A percentile compares a stretch with the other conserved stretches of the same genome.
These are phyloP conservation scores for Sesia bembeciformis DNA, from an alignment of 2,888 invertebrate genomes.

Conservation along the genomic window DNA sequence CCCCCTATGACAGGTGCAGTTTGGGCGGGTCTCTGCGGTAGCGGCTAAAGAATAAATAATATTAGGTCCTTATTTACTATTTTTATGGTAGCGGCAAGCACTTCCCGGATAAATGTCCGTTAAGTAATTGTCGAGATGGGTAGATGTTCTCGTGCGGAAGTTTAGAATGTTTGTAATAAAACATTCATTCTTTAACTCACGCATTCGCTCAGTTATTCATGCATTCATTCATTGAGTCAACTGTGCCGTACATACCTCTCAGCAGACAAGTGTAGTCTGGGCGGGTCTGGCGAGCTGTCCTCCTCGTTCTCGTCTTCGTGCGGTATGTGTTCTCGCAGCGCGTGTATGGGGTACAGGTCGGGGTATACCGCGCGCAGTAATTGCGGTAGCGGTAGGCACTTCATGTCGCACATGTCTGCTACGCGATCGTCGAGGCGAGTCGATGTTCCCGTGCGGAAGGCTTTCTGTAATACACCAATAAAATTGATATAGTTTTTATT, in stretches of 20 bases:
- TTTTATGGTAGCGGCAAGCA: too few relatives aligned
- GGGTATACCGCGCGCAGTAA: conserved; percentile 93
- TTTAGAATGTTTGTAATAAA: too few relatives aligned
- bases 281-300: conserved; percentile 76
- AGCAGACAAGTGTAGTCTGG: conserved; percentile 88
- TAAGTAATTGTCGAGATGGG: too few relatives aligned
- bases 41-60: too few relatives aligned
- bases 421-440: conserved; percentile 95
- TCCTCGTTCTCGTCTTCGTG: conserved; percentile 45
- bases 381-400: conserved; percentile 85
- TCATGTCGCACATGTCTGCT: conserved; percentile 94
- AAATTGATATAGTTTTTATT: too few relatives aligned
- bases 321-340: conserved; percentile 52
- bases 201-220: too few relatives aligned
- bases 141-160: too few relatives aligned
- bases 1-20: too few relatives aligned
- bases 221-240: conserved; percentile 1
- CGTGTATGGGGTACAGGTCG: conserved; percentile 90
- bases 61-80: too few relatives aligned
- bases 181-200: too few relatives aligned
- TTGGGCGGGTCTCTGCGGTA: too few relatives aligned
- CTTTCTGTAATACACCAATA: conserved; percentile 70
- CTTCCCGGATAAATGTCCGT: too few relatives aligned
- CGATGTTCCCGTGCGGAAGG: conserved; percentile 91
- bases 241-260: conserved; percentile 74